Conservation (phyloP, 2,888 invertebrate species). For the Hyposoter dolosus region DNA sequence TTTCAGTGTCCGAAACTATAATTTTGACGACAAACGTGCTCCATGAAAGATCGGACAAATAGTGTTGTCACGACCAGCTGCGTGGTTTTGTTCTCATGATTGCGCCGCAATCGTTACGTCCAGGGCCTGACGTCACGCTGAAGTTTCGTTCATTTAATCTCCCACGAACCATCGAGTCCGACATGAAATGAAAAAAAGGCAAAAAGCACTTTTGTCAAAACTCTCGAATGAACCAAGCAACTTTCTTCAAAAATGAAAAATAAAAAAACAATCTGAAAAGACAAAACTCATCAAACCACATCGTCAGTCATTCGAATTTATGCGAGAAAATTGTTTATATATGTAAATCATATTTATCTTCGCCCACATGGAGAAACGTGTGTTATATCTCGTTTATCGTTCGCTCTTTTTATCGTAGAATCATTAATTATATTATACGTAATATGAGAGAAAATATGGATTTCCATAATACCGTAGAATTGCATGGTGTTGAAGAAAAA, state of each 20-base stretch:
- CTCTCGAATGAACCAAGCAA: not conserved
- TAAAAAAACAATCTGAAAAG: not conserved
- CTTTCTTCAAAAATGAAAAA: conserved; percentile 23
- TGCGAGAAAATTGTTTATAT: conserved; percentile 17
- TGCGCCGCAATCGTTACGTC: conserved; percentile 4
- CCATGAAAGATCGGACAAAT: conserved; percentile 4
- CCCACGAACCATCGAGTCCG: conserved; percentile 1
- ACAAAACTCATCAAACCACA: not conserved
- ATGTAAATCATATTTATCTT: conserved; percentile 36
- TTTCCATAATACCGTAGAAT: conserved; percentile 61
- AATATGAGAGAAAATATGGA: conserved; percentile 31
- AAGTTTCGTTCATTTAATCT: conserved; percentile 45
- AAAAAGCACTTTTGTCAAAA: not conserved
- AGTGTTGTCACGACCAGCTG: conserved; percentile 4
- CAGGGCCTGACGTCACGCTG: not conserved
- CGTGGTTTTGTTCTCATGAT: conserved; percentile 24
- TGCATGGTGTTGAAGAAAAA: conserved; percentile 57
- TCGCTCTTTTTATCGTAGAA: conserved; percentile 58
- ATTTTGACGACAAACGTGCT: conserved; percentile 3
- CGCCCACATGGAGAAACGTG: conserved; percentile 41
- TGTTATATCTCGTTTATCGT: conserved; percentile 53
- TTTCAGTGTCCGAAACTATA: not conserved
- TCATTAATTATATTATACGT: conserved; percentile 49
- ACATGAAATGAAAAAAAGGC: not conserved
- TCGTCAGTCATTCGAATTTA: conserved; percentile 31